Base-by-base conservation (phyloP, 2,888 invertebrate species). In the Latrodectus elegans region DNA sequence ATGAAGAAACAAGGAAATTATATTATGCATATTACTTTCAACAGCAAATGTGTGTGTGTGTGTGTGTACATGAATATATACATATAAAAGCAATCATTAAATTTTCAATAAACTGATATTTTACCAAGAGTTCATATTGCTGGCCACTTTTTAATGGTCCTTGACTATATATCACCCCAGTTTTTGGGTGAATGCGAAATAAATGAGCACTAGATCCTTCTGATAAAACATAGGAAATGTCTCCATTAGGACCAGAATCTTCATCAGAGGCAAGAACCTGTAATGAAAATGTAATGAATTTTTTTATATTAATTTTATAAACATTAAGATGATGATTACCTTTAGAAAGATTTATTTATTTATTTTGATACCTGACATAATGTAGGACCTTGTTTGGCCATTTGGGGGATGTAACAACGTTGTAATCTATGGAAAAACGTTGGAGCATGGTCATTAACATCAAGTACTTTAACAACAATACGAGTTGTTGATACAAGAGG, bases 381-480 rank as follows among this genome's bases (percentile, higher is more conserved):
- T 38, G 84, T 82, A 15, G 81, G 85, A 10, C 88, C 85, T 60
- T 82, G 85, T 65, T 83, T 85, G 6, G 79, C 1, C 71, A 84
- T 93, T 93, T 98, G 98, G 1, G 95, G 94, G 51, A 97, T 95
- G 68, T 94, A 93, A 26, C 96, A 95, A 90, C 94, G 94, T 92
- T 98, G 98, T 90, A 95, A 94, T 90, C 95, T 95, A 89, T 95
- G 94, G 68, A 93, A 95, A 92, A 99, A 99, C 93, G 97, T 96
- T 12, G 99, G 99, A 49, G 98, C 97, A 93, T 98, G 98, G 93
- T 99, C 98, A 90, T 93, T 98, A 89, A 98, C 96, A 92, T 98
- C 98, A 91, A 96, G 95, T 26, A 97, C 96, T 91, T 96, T 95
- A 73, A 97, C 95, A 60, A 95, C 94, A 89, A 97, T 93, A 87